Percentiles rank a stretch among this genome's conserved stretches.
Conservation (phyloP, 2,113 vertebrate species). For the Lasiurus borealis region DNA sequence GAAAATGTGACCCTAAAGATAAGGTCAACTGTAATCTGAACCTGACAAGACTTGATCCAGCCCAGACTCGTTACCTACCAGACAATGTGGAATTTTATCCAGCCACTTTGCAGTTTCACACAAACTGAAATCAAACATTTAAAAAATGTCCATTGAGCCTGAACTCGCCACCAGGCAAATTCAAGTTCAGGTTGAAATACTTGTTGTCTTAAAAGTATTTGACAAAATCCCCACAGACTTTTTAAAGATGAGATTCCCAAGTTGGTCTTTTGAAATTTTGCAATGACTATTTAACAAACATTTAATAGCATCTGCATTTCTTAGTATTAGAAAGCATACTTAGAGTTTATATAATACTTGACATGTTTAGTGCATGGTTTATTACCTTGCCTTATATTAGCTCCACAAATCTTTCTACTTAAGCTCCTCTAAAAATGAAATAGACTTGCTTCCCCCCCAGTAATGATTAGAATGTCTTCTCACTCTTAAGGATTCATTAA, state of each 20-base stretch:
- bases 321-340: slow-evolving; percentile 24
- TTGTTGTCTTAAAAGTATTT: slow-evolving; percentile 12
- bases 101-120: background rate
- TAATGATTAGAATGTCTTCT: slow-evolving; percentile 20
- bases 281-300: background rate
- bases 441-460: background rate
- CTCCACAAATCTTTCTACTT: slow-evolving; percentile 11
- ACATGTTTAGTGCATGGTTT: slow-evolving; percentile 60
- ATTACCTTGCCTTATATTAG: slow-evolving; percentile 22
- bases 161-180: slow-evolving; percentile 46
- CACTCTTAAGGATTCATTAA: slow-evolving; percentile 22
- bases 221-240: slow-evolving; percentile 42
- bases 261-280: background rate
- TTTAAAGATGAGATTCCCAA: background rate
- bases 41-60: slow-evolving; percentile 63
- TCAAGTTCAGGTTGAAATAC: slow-evolving; percentile 19
- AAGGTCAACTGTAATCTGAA: slow-evolving; percentile 57
- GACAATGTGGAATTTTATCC: slow-evolving; percentile 53
- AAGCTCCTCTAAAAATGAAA: background rate
- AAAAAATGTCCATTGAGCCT: background rate
- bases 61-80: slow-evolving; percentile 24
- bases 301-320: slow-evolving; percentile 44
- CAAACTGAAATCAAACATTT: slow-evolving; percentile 15
- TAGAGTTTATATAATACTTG: slow-evolving; percentile 30
- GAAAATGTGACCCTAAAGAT: slow-evolving; percentile 72